These are phyloP conservation scores for Ennomos quercinarius DNA, from an alignment of 2,888 invertebrate species.

Conservation along the genomic window DNA sequence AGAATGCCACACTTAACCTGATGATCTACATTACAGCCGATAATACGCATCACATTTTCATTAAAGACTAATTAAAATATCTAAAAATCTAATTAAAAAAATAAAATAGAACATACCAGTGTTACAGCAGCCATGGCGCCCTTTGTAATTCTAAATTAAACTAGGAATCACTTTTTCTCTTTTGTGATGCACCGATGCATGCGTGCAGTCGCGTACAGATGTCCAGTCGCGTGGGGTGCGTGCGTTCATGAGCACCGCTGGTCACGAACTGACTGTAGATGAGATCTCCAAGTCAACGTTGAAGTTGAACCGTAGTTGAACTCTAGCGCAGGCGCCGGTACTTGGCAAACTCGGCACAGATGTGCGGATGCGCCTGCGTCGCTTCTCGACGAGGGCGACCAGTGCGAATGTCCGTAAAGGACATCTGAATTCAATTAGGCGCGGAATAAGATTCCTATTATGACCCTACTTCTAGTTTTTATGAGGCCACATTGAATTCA, in stretches of 20 bases:
- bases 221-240: conserved; percentile 41
- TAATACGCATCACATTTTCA: conserved; percentile 27
- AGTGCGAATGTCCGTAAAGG: conserved; percentile 32
- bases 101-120: conserved; percentile 64
- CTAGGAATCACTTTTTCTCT: conserved; percentile 70
- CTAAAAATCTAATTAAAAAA: conserved; percentile 9
- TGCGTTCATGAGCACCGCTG: conserved; percentile 65
- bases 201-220: conserved; percentile 29
- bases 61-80: conserved; percentile 12
- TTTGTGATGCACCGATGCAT: conserved; percentile 53
- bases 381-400: conserved; percentile 9
- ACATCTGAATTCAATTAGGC: conserved; percentile 34
- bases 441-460: conserved; percentile 24
- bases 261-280: conserved; percentile 59
- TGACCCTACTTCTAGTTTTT: conserved; percentile 30
- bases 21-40: conserved; percentile 22
- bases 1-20: conserved; percentile 27
- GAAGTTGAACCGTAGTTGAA: conserved; percentile 40
- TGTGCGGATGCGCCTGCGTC: conserved; percentile 32
- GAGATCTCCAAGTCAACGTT: conserved; percentile 13
- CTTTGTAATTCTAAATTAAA: conserved; percentile 72
- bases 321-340: conserved; percentile 36
- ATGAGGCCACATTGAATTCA: conserved; percentile 55
- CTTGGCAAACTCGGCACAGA: conserved; percentile 15
- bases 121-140: conserved; percentile 64